These are phyloP conservation scores for Rachycentron canadum DNA, from an alignment of 2,797 vertebrate species.

Conservation along the genomic window DNA sequence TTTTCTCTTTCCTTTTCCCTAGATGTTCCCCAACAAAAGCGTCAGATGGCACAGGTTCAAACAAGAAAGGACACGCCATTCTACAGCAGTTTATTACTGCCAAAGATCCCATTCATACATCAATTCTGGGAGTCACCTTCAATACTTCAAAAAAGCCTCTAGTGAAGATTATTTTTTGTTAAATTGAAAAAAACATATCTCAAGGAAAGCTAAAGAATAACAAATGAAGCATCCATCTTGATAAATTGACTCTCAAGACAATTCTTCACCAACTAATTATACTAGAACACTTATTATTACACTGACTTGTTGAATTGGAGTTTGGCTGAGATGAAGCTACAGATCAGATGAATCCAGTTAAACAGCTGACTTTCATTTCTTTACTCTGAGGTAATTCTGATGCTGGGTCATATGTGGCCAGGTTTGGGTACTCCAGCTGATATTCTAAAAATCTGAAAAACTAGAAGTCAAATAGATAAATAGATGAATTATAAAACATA, in stretches of 20 bases:
- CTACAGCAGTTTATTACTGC: slow-evolving; percentile 69
- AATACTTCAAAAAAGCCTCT: slow-evolving; percentile 70
- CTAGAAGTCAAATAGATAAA: background rate
- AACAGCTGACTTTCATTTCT: slow-evolving; percentile 25
- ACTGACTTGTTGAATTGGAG: slow-evolving; percentile 55
- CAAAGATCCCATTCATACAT: slow-evolving; percentile 78
- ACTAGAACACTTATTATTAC: slow-evolving; percentile 62
- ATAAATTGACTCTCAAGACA: slow-evolving; percentile 61
- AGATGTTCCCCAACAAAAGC: slow-evolving; percentile 64
- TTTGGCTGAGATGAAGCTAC: slow-evolving; percentile 26
- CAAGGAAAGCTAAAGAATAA: slow-evolving; percentile 57
- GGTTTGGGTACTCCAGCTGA: slow-evolving; percentile 8
- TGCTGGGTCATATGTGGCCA: slow-evolving; percentile 44
- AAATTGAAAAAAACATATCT: slow-evolving; percentile 56
- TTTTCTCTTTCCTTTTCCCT: slow-evolving; percentile 38
- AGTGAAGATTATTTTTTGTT: slow-evolving; percentile 62
- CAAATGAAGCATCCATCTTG: slow-evolving; percentile 61
- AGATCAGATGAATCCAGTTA: slow-evolving; percentile 28
- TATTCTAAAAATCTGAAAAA: background rate
- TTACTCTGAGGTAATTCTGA: slow-evolving; percentile 19
- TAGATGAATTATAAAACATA: background rate
- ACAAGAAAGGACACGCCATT: slow-evolving; percentile 73
- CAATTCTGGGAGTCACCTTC: slow-evolving; percentile 78
- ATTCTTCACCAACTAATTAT: slow-evolving; percentile 72
- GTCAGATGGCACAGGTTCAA: slow-evolving; percentile 68